These are phyloP conservation scores for Galeopsomyia nigrocyanea DNA, from an alignment of 2,888 invertebrate genomes.

Conservation along the genomic window DNA sequence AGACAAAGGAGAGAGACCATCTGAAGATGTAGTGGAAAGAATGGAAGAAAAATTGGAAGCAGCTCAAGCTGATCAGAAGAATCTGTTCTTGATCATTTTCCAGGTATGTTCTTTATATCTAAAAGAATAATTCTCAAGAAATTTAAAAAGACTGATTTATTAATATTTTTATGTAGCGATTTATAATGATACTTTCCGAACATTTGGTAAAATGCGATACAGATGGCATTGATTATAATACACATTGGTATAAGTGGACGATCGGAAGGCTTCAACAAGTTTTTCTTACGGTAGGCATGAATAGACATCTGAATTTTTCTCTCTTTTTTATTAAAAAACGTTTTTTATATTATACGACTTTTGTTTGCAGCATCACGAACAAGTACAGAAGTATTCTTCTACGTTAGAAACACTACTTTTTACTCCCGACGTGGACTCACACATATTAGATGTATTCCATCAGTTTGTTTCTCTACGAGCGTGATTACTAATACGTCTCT, in stretches of 20 bases:
- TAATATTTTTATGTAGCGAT: constrained; percentile 74
- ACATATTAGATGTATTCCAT: constrained; percentile 96
- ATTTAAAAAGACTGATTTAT: constrained; percentile 40
- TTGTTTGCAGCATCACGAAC: constrained; percentile 91
- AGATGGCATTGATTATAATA: constrained; percentile 92
- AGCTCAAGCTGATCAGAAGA: constrained; percentile 96
- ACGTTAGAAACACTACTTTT: constrained; percentile 96
- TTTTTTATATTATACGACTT: constrained; percentile 38
- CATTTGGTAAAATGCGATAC: constrained; percentile 95
- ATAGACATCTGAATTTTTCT: constrained; percentile 35
- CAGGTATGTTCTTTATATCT: constrained; percentile 72
- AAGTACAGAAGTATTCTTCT: constrained; percentile 96
- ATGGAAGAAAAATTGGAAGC: constrained; percentile 96
- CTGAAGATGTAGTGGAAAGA: constrained; percentile 90
- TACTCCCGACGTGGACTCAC: constrained; percentile 95
- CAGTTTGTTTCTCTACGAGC: constrained; percentile 94
- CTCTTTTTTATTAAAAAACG: constrained; percentile 41
- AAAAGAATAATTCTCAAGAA: constrained; percentile 32
- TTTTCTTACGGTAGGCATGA: constrained; percentile 45
- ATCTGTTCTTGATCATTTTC: constrained; percentile 96
- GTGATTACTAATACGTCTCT: constrained; percentile 65
- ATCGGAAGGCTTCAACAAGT: constrained; percentile 95
- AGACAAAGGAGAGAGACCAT: constrained; percentile 75
- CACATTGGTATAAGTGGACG: constrained; percentile 97
- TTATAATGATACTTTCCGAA: constrained; percentile 97